A percentile compares a stretch with the other conserved stretches of the same genome.
Conservation (phyloP, 1,140 invertebrate genomes). For the Aleiodes sp. region DNA sequence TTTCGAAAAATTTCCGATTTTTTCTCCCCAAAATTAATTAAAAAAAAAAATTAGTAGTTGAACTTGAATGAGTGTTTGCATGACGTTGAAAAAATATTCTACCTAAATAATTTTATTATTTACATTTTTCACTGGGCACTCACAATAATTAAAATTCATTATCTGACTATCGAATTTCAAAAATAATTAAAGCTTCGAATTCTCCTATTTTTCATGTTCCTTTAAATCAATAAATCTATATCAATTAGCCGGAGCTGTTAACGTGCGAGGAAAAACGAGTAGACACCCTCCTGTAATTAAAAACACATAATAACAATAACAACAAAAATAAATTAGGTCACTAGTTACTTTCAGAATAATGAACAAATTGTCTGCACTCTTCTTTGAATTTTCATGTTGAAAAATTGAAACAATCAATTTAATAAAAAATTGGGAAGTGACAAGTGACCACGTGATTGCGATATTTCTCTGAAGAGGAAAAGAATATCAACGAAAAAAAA, state of each 20-base stretch:
- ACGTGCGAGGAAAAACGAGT: background rate
- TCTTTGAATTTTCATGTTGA: too few relatives aligned
- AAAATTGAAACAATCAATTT: too few relatives aligned
- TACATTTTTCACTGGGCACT: too few relatives aligned
- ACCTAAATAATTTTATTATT: too few relatives aligned
- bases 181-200: too few relatives aligned
- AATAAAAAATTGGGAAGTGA: slow-evolving; percentile 56
- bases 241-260: slow-evolving; percentile 2
- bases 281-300: slow-evolving; percentile 30
- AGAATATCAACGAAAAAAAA: background rate
- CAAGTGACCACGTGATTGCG: slow-evolving; percentile 60
- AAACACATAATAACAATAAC: background rate
- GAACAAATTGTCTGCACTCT: slow-evolving; percentile 48
- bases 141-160: too few relatives aligned
- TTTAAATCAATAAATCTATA: background rate
- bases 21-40: too few relatives aligned
- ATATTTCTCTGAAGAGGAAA: slow-evolving; percentile 42
- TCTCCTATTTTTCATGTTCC: background rate
- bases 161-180: too few relatives aligned
- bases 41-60: too few relatives aligned
- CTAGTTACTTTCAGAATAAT: slow-evolving; percentile 15
- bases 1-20: too few relatives aligned
- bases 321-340: background rate
- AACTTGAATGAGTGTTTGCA: too few relatives aligned
- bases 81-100: too few relatives aligned